Conservation (phyloP, 2,888 invertebrate genomes). For the Leucophenga montana region DNA sequence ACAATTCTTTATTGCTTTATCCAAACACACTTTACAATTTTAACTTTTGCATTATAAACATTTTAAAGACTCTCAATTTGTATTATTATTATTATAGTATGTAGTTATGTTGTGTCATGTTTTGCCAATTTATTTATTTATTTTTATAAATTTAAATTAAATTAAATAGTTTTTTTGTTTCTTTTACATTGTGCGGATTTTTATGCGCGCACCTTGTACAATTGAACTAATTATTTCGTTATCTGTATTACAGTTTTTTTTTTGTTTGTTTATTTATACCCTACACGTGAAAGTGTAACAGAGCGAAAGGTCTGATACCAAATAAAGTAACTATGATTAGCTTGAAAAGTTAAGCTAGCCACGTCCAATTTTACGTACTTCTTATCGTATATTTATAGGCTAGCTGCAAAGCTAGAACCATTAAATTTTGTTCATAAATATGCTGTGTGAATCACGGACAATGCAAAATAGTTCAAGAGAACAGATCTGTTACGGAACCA, state of each 20-base stretch:
- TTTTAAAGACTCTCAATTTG: conserved; percentile 24
- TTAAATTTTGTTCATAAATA: too few relatives aligned
- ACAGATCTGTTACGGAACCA: too few relatives aligned
- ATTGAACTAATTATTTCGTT: conserved; percentile 18
- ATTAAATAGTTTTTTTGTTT: too few relatives aligned
- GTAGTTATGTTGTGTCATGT: conserved; percentile 33
- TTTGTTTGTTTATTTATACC: conserved; percentile 35
- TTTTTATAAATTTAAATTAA: too few relatives aligned
- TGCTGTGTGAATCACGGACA: too few relatives aligned
- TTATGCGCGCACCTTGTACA: conserved; percentile 12
- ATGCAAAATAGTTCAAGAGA: too few relatives aligned
- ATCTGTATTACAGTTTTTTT: conserved; percentile 38
- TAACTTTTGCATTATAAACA: conserved; percentile 42
- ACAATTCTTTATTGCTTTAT: conserved; percentile 32
- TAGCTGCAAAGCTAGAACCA: not conserved
- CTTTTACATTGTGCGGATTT: not conserved
- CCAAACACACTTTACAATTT: conserved; percentile 39
- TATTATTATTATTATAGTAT: conserved; percentile 36
- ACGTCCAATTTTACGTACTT: too few relatives aligned
- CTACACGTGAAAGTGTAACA: not conserved
- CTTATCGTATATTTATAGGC: too few relatives aligned
- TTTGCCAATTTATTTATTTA: not conserved
- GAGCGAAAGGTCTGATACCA: not conserved
- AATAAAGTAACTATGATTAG: too few relatives aligned
- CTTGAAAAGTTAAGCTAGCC: not conserved